Conservation (phyloP, 1,140 invertebrate species). For the Latrodectus geometricus region DNA sequence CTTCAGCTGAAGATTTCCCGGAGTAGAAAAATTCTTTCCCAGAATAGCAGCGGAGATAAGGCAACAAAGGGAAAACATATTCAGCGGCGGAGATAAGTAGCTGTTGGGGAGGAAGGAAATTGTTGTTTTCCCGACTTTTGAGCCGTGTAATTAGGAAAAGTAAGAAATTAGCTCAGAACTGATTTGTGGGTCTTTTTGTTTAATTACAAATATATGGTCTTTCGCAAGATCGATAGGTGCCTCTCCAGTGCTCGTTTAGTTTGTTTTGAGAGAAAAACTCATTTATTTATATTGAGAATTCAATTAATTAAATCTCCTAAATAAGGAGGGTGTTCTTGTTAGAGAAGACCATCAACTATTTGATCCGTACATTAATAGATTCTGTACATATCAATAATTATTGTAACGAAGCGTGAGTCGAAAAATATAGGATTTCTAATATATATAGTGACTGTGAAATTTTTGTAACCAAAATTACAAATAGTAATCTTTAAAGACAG, state of each 20-base stretch:
- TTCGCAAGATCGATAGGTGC: background rate
- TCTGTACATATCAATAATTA: too few relatives aligned
- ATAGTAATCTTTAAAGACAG: too few relatives aligned
- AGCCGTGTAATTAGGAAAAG: constrained; percentile 34
- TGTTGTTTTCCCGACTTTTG: constrained; percentile 40
- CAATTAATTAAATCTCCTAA: too few relatives aligned
- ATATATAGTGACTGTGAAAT: too few relatives aligned
- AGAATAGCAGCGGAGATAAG: background rate
- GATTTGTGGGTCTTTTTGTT: background rate
- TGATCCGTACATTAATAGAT: too few relatives aligned
- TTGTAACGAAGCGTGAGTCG: too few relatives aligned
- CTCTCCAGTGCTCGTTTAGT: background rate
- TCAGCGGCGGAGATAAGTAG: background rate
- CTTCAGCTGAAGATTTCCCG: background rate
- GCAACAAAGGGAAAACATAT: constrained; percentile 11
- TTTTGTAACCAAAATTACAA: too few relatives aligned
- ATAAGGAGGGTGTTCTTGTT: too few relatives aligned
- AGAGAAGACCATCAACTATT: too few relatives aligned
- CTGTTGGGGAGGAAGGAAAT: constrained; percentile 7
- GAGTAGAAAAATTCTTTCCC: background rate
- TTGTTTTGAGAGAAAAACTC: too few relatives aligned
- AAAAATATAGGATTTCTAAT: too few relatives aligned
- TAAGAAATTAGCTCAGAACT: constrained; percentile 17
- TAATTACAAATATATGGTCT: background rate
- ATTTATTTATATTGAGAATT: too few relatives aligned